Evolutionary conservation across 2,888 invertebrate species (phyloP).

Genomic region (Archips crataeganus): DNA sequence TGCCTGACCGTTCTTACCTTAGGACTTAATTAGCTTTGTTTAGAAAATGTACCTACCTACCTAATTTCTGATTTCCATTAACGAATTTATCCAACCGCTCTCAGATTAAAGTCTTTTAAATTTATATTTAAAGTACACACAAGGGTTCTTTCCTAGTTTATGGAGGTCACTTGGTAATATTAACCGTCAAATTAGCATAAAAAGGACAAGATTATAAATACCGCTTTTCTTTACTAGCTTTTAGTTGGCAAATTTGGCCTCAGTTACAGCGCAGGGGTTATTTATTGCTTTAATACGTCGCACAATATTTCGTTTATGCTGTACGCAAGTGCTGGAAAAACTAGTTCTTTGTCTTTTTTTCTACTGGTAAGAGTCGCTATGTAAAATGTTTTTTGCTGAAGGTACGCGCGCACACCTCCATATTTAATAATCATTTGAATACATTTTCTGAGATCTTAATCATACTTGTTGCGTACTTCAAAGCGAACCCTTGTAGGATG

Average conservation of each 20-base stretch:
- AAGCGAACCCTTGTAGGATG: no score
- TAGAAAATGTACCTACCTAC: no score
- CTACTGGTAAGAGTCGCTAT: not conserved
- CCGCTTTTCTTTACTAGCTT: conserved; percentile 13
- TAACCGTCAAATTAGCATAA: conserved; percentile 31
- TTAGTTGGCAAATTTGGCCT: conserved; percentile 21
- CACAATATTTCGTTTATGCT: conserved; percentile 27
- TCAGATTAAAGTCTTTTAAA: conserved; percentile 5
- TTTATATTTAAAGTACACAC: conserved; percentile 19
- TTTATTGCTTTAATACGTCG: conserved; percentile 34
- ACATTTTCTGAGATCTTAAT: no score
- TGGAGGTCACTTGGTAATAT: conserved; percentile 5
- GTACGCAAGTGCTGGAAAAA: not conserved
- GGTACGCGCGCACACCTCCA: not conserved
- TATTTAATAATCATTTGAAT: no score
- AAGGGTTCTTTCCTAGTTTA: not conserved
- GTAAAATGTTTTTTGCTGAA: not conserved
- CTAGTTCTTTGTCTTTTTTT: not conserved
- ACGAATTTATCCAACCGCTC: not conserved
- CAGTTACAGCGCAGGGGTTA: conserved; percentile 4
- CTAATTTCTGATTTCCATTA: not conserved
- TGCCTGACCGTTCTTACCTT: no score
- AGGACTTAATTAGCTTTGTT: no score
- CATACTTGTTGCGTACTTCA: no score
- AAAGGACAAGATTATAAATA: conserved; percentile 16